Evolutionary conservation across 2,113 vertebrate species (phyloP).

Genomic region (Tetrax tetrax): DNA sequence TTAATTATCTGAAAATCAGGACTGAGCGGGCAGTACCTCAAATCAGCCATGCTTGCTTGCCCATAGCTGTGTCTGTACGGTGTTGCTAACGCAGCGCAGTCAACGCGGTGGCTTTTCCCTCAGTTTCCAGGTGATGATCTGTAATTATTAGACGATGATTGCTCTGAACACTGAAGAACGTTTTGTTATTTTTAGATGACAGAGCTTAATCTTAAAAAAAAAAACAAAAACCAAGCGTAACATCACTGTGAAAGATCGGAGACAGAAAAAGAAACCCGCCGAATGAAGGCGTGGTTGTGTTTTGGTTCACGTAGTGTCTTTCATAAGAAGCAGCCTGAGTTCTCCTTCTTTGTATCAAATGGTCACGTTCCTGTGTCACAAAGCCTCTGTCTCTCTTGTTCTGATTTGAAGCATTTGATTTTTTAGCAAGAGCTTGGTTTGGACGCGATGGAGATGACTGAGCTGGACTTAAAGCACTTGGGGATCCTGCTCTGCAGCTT

Average conservation of each 20-base stretch:
- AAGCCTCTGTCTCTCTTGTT: neutral
- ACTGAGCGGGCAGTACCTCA: neutral
- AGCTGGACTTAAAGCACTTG: neutral
- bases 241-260: neutral
- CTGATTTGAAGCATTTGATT: neutral
- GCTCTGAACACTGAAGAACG: neutral
- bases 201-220: neutral
- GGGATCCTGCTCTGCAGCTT: neutral
- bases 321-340: neutral
- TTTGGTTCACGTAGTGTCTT: neutral
- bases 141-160: neutral
- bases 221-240: neutral
- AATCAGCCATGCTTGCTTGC: neutral
- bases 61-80: neutral
- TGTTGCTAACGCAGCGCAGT: neutral
- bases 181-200: neutral
- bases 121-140: neutral
- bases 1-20: neutral
- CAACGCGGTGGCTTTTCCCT: neutral
- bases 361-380: rapidly evolving
- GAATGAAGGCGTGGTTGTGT: neutral
- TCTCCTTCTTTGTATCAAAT: neutral
- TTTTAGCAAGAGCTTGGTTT: neutral
- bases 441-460: neutral
- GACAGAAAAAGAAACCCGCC: neutral